Base-by-base conservation (phyloP, 2,797 vertebrate genomes). In the Argya squamiceps region DNA sequence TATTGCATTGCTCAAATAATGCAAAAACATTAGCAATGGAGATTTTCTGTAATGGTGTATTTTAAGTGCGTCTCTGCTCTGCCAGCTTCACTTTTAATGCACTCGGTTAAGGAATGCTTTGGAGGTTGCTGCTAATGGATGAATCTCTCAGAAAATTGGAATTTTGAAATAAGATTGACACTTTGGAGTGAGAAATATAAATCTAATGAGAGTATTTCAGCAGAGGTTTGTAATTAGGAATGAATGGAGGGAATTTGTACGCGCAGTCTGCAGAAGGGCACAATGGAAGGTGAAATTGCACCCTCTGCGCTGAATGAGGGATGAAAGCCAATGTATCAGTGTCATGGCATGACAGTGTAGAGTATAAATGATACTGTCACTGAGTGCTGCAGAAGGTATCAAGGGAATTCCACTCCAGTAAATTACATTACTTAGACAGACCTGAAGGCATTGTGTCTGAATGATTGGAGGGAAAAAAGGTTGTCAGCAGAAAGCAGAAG, bases 351-450 rank as follows among this genome's bases (percentile, higher is more conserved):
- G 96, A 97, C 98, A 97, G 97, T 95, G 96, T 96, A 84, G 97
- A 97, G 97, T 98, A 98, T 98, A 98, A 98, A 98, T 98, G 98
- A 98, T 98, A 96, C 97, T 98, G 98, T 98, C 98, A 98, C 97
- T 96, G 97, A 98, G 98, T 97, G 97, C 97, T 98, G 97, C 97
- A 93, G 95, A 70, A 96, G 94, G 96, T 96, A 96, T 96, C 96
- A 26, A 97, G 97, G 98, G 98, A 98, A 98, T 98, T 97, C 97
- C 98, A 98, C 98, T 98, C 97, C 95, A 98, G 97, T 98, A 98
- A 98, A 98, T 98, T 97, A 97, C 95, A 97, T 98, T 98, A 97
- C 96, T 97, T 97, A 98, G 98, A 96, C 97, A 96, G 96, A 97
- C 97, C 97, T 97, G 97, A 98, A 96, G 96, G 97, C 98, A 97